phyloP scores from a whole-genome alignment of 2,888 invertebrate species.

The Chalcosyrphus nemorum region DNA sequence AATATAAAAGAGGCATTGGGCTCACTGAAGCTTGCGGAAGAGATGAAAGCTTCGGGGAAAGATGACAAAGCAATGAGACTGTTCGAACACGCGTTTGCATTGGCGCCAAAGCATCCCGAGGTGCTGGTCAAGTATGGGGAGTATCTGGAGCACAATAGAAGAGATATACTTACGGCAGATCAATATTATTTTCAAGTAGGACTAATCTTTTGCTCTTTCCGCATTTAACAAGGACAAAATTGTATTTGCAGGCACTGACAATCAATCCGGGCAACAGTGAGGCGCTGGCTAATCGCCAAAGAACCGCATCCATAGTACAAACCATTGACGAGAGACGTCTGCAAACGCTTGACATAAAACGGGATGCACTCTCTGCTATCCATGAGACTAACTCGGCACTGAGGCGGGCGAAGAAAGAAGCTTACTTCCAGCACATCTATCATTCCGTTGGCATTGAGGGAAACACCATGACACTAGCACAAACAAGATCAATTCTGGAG shows the following conservation, averaged over 20 bases:
- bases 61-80: constrained; percentile 92
- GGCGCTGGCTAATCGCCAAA: constrained; percentile 90
- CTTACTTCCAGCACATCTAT: constrained; percentile 97
- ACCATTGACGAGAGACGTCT: constrained; percentile 88
- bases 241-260: constrained; percentile 86
- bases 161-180: constrained; percentile 94
- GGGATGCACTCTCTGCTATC: constrained; percentile 90
- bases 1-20: constrained; percentile 89
- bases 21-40: constrained; percentile 91
- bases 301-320: constrained; percentile 94
- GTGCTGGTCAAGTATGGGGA: constrained; percentile 96
- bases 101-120: constrained; percentile 96
- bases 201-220: no score
- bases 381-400: constrained; percentile 91
- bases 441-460: constrained; percentile 99
- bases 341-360: constrained; percentile 89
- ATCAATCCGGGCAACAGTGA: constrained; percentile 92
- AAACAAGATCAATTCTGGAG: constrained; percentile 95
- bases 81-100: constrained; percentile 94
- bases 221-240: neutral
- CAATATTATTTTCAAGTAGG: constrained; percentile 91
- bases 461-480: constrained; percentile 96
- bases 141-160: constrained; percentile 92
- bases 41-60: constrained; percentile 92
- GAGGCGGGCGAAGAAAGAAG: constrained; percentile 94